Conservation (phyloP, 2,888 invertebrate genomes). For the Cyclophora albipunctata region DNA sequence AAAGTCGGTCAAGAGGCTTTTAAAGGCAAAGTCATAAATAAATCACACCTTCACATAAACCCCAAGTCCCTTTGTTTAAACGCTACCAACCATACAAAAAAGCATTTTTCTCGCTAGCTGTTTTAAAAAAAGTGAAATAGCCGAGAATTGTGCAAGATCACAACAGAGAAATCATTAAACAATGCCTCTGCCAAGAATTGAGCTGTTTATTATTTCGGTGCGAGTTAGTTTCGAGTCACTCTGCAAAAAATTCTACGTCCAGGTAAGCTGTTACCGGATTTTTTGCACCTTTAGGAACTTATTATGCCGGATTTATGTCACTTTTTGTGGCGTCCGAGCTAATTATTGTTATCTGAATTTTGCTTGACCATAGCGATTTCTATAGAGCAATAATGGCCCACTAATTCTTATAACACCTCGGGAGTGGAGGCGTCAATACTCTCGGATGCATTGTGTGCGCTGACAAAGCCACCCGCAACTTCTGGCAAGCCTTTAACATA, state of each 20-base stretch:
- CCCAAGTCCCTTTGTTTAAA: constrained; percentile 67
- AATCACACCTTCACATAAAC: constrained; percentile 71
- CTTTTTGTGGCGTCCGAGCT: constrained; percentile 69
- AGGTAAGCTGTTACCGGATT: constrained; percentile 60
- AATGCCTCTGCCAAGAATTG: constrained; percentile 71
- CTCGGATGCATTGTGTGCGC: constrained; percentile 46
- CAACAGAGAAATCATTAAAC: constrained; percentile 73
- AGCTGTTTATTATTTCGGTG: constrained; percentile 72
- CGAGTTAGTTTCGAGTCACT: constrained; percentile 53
- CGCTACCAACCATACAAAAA: constrained; percentile 69
- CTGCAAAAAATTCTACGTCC: constrained; percentile 56
- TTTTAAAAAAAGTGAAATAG: constrained; percentile 50
- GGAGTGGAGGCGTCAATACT: constrained; percentile 64
- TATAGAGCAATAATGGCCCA: constrained; percentile 67
- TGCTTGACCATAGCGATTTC: constrained; percentile 65
- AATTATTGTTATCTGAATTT: constrained; percentile 74
- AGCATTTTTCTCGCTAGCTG: constrained; percentile 60
- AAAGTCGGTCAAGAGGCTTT: constrained; percentile 61
- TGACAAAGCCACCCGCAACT: constrained; percentile 68
- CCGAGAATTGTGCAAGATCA: constrained; percentile 71
- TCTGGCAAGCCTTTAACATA: constrained; percentile 63
- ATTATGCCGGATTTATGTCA: constrained; percentile 75
- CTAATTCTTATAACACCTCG: constrained; percentile 73
- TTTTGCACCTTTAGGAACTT: constrained; percentile 62
- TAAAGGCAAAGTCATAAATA: constrained; percentile 66